A percentile compares a stretch with the other conserved stretches of the same genome.
Conservation (phyloP, 35 echinoderm and acorn worm species). For the Heliocidaris erythrogramma region DNA sequence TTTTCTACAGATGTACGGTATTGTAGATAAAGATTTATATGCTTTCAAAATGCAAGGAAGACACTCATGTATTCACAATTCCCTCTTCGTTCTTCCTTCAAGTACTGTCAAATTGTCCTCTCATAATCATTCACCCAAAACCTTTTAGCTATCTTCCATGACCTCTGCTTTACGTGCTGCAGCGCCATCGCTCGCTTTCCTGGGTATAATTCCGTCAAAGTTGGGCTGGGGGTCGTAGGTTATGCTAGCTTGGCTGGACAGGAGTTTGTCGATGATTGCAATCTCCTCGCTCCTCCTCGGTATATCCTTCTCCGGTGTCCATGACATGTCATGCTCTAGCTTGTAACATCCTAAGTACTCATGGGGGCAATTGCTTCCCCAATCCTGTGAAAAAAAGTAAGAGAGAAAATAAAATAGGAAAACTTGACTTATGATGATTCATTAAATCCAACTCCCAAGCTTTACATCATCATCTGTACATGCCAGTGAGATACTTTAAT, state of each 20-base stretch:
- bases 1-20: no score
- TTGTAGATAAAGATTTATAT: no score
- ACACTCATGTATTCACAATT: background rate
- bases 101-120: background rate
- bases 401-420: no score
- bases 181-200: background rate
- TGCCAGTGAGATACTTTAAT: no score
- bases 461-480: no score
- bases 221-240: conserved; percentile 58
- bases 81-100: background rate
- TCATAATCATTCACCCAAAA: background rate
- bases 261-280: conserved; percentile 73
- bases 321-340: conserved; percentile 93
- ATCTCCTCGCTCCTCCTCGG: conserved; percentile 67
- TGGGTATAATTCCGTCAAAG: conserved; percentile 54
- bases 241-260: conserved; percentile 69
- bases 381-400: conserved; percentile 66
- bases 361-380: conserved; percentile 90
- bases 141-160: conserved; percentile 14
- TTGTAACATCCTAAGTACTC: conserved; percentile 82
- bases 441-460: no score
- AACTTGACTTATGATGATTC: no score
- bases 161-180: background rate
- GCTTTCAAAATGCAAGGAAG: background rate
- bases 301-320: conserved; percentile 87